Evolutionary conservation across 2,113 vertebrate genomes (phyloP), one percentile per base, ranked within the genome.

Genomic region (Marcusenius ussheri): DNA sequence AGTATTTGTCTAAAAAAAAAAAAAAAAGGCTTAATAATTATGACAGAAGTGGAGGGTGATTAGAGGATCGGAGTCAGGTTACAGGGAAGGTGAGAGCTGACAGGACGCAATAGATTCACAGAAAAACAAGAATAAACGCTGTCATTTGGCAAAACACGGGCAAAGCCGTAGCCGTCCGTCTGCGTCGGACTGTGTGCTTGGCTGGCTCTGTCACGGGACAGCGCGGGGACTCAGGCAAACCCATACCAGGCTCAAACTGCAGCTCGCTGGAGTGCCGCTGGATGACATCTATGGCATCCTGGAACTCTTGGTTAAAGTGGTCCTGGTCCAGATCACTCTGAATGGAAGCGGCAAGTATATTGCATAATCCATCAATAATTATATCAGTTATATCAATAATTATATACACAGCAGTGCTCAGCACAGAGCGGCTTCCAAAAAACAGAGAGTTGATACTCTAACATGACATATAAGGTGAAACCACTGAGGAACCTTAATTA

Each of bases 281-380:
- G 93, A 99, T 94, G n/a, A 99, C 96, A 87, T 99, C 97, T 13
- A 99, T 97, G 0, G 97, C 98, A 92, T 99, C 98, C 93, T 98
- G 96, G 19, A 98, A 98, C 62, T 97, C 96, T 90, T 98, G 97
- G 90, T 97, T 97, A 90, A 96, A 91, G 62, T 96, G 94, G 31
- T 99, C 98, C 87, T 94, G 96, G 77, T 98, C 96, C 90, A 95
- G 50, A 93, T 95, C 96, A 89, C 88, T 95, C 97, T 99, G 91
- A 45, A 66, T 5, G 87, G 21, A 66, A 66, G 56, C 42, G 0
- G 2, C 53, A 88, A 4, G 21, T 35, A n/a, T 6, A 47, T 11
- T 8, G 42, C 19, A 83, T 21, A 45, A 83, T 45, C 42, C 1
- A 24, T 45, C 35, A 24, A 47, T 46, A 46, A 84, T 45, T 47